Conservation (phyloP, 2,797 vertebrate genomes). For the Thalassophryne amazonica region DNA sequence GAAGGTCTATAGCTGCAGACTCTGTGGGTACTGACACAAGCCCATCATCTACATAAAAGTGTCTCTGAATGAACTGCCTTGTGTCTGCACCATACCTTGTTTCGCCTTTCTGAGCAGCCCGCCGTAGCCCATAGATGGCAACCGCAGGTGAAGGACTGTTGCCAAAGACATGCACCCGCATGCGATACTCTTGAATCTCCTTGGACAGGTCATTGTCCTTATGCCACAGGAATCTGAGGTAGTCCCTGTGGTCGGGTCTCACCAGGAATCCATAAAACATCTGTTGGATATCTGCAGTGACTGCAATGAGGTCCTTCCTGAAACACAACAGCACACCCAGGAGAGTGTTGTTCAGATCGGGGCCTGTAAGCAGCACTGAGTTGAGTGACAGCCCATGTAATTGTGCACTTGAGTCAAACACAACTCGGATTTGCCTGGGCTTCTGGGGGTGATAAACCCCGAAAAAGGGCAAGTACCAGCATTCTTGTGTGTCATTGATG, state of each 20-base stretch:
- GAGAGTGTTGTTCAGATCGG: not conserved
- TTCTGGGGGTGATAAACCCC: too few relatives aligned
- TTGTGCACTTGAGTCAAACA: not conserved
- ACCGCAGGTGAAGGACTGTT: not conserved
- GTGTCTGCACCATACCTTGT: too few relatives aligned
- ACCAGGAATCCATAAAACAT: not conserved
- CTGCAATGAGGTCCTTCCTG: not conserved
- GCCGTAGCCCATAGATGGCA: not conserved
- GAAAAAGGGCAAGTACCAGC: too few relatives aligned
- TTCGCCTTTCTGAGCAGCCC: not conserved
- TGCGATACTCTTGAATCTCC: not conserved
- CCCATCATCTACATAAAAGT: too few relatives aligned
- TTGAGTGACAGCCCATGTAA: not conserved
- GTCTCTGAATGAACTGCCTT: too few relatives aligned
- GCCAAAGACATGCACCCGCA: not conserved
- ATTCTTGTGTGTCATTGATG: too few relatives aligned
- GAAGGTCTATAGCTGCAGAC: too few relatives aligned
- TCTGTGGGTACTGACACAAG: too few relatives aligned
- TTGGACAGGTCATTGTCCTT: not conserved
- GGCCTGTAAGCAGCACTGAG: not conserved
- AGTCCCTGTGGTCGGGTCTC: not conserved
- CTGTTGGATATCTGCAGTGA: too few relatives aligned
- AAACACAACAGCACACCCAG: not conserved
- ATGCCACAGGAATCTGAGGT: not conserved
- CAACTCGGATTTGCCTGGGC: too few relatives aligned